Evolutionary conservation across 1,140 invertebrate genomes (phyloP), one percentile per base, ranked within the genome.

Genomic region (Pseudobourletiella spinata): DNA sequence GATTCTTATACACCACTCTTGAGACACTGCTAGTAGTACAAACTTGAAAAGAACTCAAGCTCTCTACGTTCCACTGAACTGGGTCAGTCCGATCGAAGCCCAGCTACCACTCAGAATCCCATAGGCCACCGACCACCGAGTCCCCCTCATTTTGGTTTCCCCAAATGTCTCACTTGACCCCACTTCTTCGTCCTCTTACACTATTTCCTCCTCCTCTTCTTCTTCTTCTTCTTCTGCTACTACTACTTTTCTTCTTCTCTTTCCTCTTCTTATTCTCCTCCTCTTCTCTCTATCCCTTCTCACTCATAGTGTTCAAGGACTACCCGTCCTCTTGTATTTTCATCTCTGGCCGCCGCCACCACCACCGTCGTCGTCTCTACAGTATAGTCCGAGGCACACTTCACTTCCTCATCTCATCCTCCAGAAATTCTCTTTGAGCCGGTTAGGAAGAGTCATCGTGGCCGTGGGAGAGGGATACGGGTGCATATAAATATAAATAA

Each of bases 41-140:
- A 39, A 39, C 32, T 39, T 11, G 32, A 39, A 39, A n/a, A n/a
- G n/a, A 39, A n/a, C 32, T 48, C 46, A 22, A 20, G 16, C 16
- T 25, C 46, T 57, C 3, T n/a, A 43, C 28, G 43, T 51, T 59
- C 57, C 50, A 60, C 57, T 64, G 63, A 64, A 64, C 63, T 64
- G 63, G 63, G 63, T 64, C 63, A 64, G 63, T 64, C 51, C 57
- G 63, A 64, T 64, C 63, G 63, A 64, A 64, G 51, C 39, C 46
- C 32, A 20, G 35, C 32, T 24, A 57, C 55, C 32, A 26, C 55
- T 39, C 35, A 57, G 35, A 18, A 46, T 35, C 35, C 55, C 51
- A 54, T 54, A 54, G 51, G 51, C 24, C 44, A 48, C 44, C 44
- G 44, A 48, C 11, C 20, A 11, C 18, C 44, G 11, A 11, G 44